A percentile compares a stretch with the other conserved stretches of the same genome.
These are phyloP conservation scores for Paratilapia polleni DNA, from an alignment of 2,113 vertebrate genomes.

Conservation along the genomic window DNA sequence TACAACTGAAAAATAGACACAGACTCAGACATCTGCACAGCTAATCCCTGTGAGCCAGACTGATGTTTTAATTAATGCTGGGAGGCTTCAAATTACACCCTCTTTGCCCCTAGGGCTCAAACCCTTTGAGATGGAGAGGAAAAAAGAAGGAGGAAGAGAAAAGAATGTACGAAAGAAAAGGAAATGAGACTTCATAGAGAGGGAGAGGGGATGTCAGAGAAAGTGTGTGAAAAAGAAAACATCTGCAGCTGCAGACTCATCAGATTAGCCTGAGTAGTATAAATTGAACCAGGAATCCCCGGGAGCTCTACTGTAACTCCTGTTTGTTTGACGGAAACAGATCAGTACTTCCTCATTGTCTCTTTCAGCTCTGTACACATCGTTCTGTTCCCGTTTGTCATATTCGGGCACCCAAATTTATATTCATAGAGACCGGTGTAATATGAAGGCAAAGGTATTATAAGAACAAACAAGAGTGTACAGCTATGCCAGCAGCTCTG, in stretches of 20 bases:
- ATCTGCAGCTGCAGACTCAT: slow-evolving; percentile 46
- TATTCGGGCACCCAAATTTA: background rate
- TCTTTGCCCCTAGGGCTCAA: slow-evolving; percentile 62
- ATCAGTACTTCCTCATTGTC: slow-evolving; percentile 19
- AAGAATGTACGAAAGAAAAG: slow-evolving; percentile 46
- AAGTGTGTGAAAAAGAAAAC: slow-evolving; percentile 21
- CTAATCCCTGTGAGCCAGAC: slow-evolving; percentile 73
- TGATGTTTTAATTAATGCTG: slow-evolving; percentile 82
- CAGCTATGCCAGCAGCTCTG: background rate
- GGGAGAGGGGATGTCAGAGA: slow-evolving; percentile 2
- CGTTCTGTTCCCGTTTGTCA: background rate
- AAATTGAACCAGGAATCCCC: slow-evolving; percentile 18
- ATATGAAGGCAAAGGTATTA: background rate
- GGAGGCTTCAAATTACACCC: slow-evolving; percentile 78
- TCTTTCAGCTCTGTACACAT: background rate
- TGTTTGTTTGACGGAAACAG: slow-evolving; percentile 18
- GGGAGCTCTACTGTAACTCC: background rate
- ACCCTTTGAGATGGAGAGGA: slow-evolving; percentile 58
- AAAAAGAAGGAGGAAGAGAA: slow-evolving; percentile 45
- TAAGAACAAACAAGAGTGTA: background rate
- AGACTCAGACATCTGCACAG: slow-evolving; percentile 70
- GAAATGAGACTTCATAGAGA: slow-evolving; percentile 54
- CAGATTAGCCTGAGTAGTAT: slow-evolving; percentile 29
- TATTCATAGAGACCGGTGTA: background rate
- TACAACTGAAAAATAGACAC: slow-evolving; percentile 58